Percentiles rank a stretch among this genome's conserved stretches.
Evolutionary conservation across 2,797 vertebrate species (phyloP).

Genomic region (Centroberyx gerrardi): DNA sequence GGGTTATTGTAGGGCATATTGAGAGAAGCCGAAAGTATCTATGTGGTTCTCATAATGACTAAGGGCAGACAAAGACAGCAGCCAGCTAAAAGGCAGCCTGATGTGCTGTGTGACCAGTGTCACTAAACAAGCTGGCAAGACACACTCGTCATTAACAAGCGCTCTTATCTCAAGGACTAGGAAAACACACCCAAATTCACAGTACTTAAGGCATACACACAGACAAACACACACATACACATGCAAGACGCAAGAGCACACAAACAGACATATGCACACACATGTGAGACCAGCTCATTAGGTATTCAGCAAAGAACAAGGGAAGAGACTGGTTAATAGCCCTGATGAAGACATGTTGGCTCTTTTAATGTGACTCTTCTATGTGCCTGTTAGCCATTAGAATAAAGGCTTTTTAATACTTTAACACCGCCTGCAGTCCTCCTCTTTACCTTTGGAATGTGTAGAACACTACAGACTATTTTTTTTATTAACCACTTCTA

Average conservation of each 20-base stretch:
- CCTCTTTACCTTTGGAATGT: no score
- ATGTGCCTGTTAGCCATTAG: no score
- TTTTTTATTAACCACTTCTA: neutral
- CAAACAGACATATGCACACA: neutral
- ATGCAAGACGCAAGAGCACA: neutral
- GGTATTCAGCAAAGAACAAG: no score
- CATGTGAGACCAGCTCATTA: neutral
- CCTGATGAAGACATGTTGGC: no score
- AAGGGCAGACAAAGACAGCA: constrained; percentile 25
- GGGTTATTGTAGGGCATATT: neutral
- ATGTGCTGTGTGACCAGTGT: constrained; percentile 28
- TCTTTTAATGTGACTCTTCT: no score
- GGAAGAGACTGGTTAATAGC: no score
- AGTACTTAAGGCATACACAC: neutral
- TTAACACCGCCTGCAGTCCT: no score
- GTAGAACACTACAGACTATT: no score
- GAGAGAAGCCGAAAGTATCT: neutral
- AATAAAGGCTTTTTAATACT: no score
- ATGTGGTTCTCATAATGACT: neutral
- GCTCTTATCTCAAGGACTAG: constrained; percentile 19
- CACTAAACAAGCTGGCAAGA: constrained; percentile 24
- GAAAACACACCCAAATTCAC: neutral
- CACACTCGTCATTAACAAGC: constrained; percentile 9
- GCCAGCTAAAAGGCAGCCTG: constrained; percentile 9
- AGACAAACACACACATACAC: neutral